phyloP scores from a whole-genome alignment of 2,797 vertebrate species.

The Lagodon rhomboides region DNA sequence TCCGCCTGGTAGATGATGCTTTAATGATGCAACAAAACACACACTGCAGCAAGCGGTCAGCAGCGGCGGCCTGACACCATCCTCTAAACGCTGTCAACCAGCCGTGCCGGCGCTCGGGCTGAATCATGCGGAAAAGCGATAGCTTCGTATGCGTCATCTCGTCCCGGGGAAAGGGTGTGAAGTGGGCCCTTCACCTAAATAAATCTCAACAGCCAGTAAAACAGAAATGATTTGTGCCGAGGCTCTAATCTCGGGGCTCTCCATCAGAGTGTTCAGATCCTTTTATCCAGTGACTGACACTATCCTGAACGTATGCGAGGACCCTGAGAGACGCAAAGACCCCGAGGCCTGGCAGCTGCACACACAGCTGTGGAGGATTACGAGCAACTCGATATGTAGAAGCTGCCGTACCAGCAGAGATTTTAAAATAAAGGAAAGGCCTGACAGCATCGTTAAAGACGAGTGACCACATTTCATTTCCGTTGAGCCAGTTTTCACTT shows the following conservation, averaged over 20 bases:
- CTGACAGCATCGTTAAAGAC: background rate
- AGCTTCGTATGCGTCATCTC: constrained; percentile 40
- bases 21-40: constrained; percentile 22
- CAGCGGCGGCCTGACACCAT: constrained; percentile 9
- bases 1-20: background rate
- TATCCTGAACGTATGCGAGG: background rate
- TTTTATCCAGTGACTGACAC: constrained; percentile 22
- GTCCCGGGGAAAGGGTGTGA: constrained; percentile 29
- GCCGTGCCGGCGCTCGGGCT: constrained; percentile 18
- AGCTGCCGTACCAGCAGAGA: background rate
- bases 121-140: constrained; percentile 42
- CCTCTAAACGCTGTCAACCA: constrained; percentile 8
- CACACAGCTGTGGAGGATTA: constrained; percentile 6
- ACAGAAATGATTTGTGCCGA: constrained; percentile 16
- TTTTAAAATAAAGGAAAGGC: constrained; percentile 3
- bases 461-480: background rate
- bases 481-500: background rate
- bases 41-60: constrained; percentile 11
- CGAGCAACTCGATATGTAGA: background rate
- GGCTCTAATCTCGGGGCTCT: constrained; percentile 9
- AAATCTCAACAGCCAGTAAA: constrained; percentile 23
- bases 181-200: constrained; percentile 34
- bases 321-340: constrained; percentile 7
- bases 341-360: constrained; percentile 6
- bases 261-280: background rate